phyloP scores from a whole-genome alignment of 2,797 vertebrate genomes.

The Enteromius radiatus region DNA sequence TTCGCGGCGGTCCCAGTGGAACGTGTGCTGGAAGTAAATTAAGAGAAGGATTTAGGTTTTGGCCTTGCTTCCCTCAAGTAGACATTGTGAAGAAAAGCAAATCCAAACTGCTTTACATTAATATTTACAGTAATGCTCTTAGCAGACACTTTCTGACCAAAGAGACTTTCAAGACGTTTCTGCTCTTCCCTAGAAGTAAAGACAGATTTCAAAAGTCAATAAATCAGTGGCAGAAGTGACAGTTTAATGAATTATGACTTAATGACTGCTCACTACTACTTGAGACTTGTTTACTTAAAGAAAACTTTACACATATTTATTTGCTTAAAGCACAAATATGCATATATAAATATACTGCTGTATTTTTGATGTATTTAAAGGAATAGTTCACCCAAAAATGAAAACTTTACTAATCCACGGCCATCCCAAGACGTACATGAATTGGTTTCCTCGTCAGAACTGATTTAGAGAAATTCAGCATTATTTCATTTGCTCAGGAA shows the following conservation, averaged over 20 bases:
- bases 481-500: background rate
- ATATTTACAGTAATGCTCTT: constrained; percentile 44
- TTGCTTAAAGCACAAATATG: background rate
- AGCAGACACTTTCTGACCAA: constrained; percentile 32
- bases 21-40: constrained; percentile 47
- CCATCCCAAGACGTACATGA: background rate
- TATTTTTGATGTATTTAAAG: background rate
- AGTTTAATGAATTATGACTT: background rate
- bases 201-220: constrained; percentile 18
- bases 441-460: background rate
- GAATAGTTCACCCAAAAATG: background rate
- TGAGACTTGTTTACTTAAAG: background rate
- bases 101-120: constrained; percentile 43
- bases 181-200: background rate
- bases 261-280: background rate
- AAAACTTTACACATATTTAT: background rate
- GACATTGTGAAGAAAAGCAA: constrained; percentile 32
- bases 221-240: constrained; percentile 4
- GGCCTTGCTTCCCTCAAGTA: constrained; percentile 18
- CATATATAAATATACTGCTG: background rate
- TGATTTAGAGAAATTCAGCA: background rate
- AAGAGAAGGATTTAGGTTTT: constrained; percentile 51
- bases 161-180: constrained; percentile 28
- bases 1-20: constrained; percentile 44
- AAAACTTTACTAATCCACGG: background rate